Conservation (phyloP, 2,888 invertebrate species). For the Leucoptera coffeella region DNA sequence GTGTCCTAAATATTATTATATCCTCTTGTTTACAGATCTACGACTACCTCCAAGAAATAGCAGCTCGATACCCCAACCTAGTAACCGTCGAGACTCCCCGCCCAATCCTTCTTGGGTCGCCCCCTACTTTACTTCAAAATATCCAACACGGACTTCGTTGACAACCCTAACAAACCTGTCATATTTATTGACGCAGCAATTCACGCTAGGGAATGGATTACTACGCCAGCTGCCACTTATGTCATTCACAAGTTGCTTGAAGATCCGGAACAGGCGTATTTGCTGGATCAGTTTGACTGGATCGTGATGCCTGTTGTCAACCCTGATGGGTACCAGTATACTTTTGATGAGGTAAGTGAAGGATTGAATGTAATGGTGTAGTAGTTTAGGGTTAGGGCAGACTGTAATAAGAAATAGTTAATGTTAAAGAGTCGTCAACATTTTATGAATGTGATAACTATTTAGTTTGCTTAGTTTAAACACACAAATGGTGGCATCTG, state of each 20-base stretch:
- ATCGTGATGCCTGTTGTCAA: constrained; percentile 60
- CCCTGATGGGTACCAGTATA: constrained; percentile 66
- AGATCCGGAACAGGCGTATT: constrained; percentile 43
- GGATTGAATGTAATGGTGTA: neutral
- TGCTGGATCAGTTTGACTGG: constrained; percentile 60
- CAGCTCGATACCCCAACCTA: constrained; percentile 27
- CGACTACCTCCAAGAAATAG: constrained; percentile 30
- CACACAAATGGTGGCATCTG: no score
- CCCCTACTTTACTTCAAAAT: constrained; percentile 53
- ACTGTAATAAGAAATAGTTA: no score
- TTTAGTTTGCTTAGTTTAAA: no score
- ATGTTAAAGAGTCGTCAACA: no score
- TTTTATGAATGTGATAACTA: no score
- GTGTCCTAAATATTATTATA: no score
- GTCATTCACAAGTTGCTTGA: constrained; percentile 59
- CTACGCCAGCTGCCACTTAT: constrained; percentile 59
- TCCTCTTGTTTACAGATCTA: constrained; percentile 44
- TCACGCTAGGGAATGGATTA: constrained; percentile 67
- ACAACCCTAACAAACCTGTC: constrained; percentile 37
- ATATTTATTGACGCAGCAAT: constrained; percentile 58
- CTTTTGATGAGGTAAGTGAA: constrained; percentile 31
- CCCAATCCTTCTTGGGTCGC: constrained; percentile 48
- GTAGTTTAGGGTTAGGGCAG: no score
- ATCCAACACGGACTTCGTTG: constrained; percentile 42
- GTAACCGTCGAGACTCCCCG: constrained; percentile 46